Evolutionary conservation across 2,797 vertebrate species (phyloP), one percentile per base, ranked within the genome.

Genomic region (Ispidina picta): DNA sequence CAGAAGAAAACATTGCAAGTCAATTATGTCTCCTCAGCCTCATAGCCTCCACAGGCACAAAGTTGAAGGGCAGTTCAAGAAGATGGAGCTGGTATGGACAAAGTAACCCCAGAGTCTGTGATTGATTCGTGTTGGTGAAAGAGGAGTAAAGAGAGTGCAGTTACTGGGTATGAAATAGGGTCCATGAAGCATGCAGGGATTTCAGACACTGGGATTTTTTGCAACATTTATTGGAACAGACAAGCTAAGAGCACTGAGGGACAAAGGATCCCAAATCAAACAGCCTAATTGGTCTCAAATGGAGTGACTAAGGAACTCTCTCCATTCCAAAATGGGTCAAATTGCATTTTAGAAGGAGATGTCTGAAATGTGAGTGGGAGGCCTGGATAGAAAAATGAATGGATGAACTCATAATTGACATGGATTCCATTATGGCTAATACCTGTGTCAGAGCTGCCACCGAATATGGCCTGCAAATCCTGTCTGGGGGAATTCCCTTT

Each of bases 371-470:
- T 95, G 93, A 96, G 93, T 90, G 92, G 91, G 92, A 93, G 86
- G 91, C 94, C 89, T 93, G 88, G 77, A 88, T 37, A 94, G 71
- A 81, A 92, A 93, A 94, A 86, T 0, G 88, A 96, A 96, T 91
- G 88, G 95, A 96, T 95, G 89, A 94, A 96, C 94, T 95, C 89
- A 82, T 96, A 95, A 96, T 95, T 93, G 94, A 96, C 93, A 86
- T 94, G 93, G 95, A 96, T 95, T 95, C 94, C 91, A 93, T 96
- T 95, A 94, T 96, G 88, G 93, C 91, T 95, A 96, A 96, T 96
- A 93, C 89, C 92, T 86, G 70, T 94, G 88, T 96, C 93, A 93
- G 89, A 86, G 75, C 89, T 94, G 93, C 95, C 95, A 96, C 94
- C 1, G 74, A 95, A 88, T 86, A 62, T 21, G 22, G 87, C 91